A percentile compares a stretch with the other conserved stretches of the same genome.
Evolutionary conservation across 1,140 invertebrate species (phyloP).

Genomic region (Pteromalus puparum): DNA sequence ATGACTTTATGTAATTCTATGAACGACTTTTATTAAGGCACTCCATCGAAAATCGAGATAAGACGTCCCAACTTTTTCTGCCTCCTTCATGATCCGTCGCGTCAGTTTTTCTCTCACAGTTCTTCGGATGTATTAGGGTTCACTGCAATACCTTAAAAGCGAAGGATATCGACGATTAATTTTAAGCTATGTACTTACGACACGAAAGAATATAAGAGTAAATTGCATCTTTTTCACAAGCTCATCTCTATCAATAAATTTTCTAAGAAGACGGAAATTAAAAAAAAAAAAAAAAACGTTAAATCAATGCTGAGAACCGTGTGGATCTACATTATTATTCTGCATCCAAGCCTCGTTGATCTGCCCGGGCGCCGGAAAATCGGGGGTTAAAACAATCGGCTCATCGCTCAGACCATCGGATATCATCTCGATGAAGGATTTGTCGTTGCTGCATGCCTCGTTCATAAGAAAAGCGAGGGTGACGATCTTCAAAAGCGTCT

Average conservation of each 20-base stretch:
- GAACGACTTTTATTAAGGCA: too few species aligned
- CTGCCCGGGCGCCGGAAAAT: neutral
- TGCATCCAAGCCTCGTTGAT: neutral
- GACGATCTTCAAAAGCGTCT: conserved; percentile 5
- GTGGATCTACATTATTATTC: neutral
- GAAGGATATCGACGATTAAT: too few species aligned
- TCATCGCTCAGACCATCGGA: neutral
- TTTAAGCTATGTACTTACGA: too few species aligned
- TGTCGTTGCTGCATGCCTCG: neutral
- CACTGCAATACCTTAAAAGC: neutral
- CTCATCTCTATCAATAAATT: too few species aligned
- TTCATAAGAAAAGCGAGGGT: neutral
- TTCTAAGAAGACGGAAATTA: too few species aligned
- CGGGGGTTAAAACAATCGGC: neutral
- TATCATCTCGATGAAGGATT: neutral
- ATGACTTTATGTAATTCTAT: too few species aligned
- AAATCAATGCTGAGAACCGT: neutral
- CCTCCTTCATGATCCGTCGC: too few species aligned
- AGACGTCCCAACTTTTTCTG: too few species aligned
- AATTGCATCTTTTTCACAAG: too few species aligned
- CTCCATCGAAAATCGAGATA: too few species aligned
- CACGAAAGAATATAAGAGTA: too few species aligned
- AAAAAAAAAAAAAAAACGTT: neutral
- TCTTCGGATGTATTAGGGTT: neutral
- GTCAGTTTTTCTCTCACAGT: neutral